These are phyloP conservation scores for Eulemur macaco DNA, from an alignment of 2,113 vertebrate species.

Conservation along the genomic window DNA sequence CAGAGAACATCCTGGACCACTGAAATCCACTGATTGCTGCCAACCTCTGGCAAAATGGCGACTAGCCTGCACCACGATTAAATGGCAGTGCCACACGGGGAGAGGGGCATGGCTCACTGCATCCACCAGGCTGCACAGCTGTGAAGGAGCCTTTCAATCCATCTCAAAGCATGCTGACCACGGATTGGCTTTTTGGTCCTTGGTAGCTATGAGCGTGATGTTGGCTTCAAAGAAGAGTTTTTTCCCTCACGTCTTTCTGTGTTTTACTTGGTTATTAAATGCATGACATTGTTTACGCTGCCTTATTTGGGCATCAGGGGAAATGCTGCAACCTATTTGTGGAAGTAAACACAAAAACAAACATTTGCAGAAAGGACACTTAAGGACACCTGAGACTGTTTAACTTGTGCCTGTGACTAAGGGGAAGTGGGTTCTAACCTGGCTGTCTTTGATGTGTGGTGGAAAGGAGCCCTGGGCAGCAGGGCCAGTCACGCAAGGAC, in stretches of 20 bases:
- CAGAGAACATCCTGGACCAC: not conserved
- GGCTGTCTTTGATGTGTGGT: not conserved
- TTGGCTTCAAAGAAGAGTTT: not conserved
- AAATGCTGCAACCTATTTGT: not conserved
- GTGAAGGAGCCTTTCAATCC: not conserved
- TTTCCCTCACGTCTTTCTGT: not conserved
- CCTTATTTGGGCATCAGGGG: not conserved
- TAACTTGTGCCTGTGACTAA: not conserved
- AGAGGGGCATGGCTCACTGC: not conserved
- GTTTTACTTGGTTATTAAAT: not conserved
- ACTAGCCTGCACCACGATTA: fast-evolving
- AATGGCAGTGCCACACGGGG: not conserved
- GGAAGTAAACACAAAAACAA: constrained; percentile 48
- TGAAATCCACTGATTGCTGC: not conserved
- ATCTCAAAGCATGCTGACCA: not conserved
- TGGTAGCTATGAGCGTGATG: not conserved
- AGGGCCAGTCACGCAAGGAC: not conserved
- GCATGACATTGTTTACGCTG: not conserved
- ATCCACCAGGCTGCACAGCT: fast-evolving
- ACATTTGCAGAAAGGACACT: not conserved
- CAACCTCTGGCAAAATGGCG: not conserved
- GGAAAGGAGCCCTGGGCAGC: not conserved
- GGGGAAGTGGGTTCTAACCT: not conserved
- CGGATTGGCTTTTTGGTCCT: not conserved
- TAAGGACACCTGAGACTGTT: constrained; percentile 1